Evolutionary conservation across 1,140 invertebrate species (phyloP).

Genomic region (Paramacrobiotus metropolitanus): DNA sequence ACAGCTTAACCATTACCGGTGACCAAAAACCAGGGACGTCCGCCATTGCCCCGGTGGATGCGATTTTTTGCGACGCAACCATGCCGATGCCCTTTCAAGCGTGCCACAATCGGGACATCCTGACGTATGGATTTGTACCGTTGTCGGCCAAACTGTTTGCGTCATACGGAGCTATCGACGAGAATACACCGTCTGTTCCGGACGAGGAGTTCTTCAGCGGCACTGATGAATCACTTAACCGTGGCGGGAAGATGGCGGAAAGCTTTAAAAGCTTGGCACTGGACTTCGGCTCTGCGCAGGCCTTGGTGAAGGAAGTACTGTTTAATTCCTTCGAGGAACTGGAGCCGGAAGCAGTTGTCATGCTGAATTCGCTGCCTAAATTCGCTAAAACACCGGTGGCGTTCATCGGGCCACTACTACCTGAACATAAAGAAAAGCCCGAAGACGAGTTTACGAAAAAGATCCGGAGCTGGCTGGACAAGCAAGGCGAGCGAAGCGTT

Average conservation of each 20-base stretch:
- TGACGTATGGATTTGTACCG: not conserved
- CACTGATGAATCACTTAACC: not conserved
- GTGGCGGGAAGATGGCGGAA: too few species aligned
- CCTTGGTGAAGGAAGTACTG: not conserved
- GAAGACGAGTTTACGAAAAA: not conserved
- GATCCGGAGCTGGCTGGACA: not conserved
- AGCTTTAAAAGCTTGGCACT: not conserved
- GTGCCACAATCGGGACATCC: not conserved
- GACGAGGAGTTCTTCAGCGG: not conserved
- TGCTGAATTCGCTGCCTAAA: not conserved
- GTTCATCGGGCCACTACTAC: not conserved
- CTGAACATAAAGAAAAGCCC: not conserved
- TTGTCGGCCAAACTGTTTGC: not conserved
- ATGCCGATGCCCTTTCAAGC: not conserved
- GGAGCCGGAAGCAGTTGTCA: not conserved
- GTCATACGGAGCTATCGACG: not conserved
- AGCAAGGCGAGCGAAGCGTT: not conserved
- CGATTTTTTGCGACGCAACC: not conserved
- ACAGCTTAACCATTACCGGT: too few species aligned
- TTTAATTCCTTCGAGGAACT: not conserved
- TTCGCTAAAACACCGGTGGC: not conserved
- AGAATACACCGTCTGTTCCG: not conserved
- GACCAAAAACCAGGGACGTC: too few species aligned
- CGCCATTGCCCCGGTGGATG: not conserved
- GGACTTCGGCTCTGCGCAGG: not conserved